Percentiles rank a stretch among this genome's conserved stretches.
These are phyloP conservation scores for Oncorhynchus keta DNA, from an alignment of 2,113 vertebrate genomes.

Conservation along the genomic window DNA sequence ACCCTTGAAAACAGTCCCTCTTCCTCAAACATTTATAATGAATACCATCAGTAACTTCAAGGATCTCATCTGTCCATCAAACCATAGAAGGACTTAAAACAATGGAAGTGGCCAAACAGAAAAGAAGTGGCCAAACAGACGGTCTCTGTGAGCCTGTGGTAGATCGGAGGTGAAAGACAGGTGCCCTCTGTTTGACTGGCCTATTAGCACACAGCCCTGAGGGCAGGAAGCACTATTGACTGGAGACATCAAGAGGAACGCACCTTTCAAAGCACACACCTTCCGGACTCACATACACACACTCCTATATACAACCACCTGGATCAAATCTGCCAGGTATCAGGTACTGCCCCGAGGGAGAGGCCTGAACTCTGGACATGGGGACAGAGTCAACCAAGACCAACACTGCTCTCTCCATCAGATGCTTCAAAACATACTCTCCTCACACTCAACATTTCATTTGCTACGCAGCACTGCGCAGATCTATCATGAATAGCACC, in stretches of 20 bases:
- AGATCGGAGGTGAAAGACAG: slow-evolving; percentile 55
- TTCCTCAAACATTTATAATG: slow-evolving; percentile 2
- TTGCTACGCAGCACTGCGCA: neutral
- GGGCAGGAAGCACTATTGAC: slow-evolving; percentile 77
- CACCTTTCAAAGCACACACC: slow-evolving; percentile 64
- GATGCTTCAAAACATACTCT: neutral
- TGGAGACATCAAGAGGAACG: slow-evolving; percentile 74
- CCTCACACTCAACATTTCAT: slow-evolving; percentile 34
- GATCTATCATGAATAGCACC: neutral
- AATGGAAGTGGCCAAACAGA: slow-evolving; percentile 68
- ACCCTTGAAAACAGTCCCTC: neutral
- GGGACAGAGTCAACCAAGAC: slow-evolving; percentile 41
- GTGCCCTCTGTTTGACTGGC: slow-evolving; percentile 62
- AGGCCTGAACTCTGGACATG: slow-evolving; percentile 55
- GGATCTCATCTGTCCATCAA: slow-evolving; percentile 55
- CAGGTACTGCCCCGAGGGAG: slow-evolving; percentile 70
- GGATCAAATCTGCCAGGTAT: slow-evolving; percentile 73
- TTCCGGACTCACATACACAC: slow-evolving; percentile 51
- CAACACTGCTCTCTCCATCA: slow-evolving; percentile 27
- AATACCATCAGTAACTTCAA: slow-evolving; percentile 8
- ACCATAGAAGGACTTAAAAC: slow-evolving; percentile 54
- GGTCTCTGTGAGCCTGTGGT: slow-evolving; percentile 43
- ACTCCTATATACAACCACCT: slow-evolving; percentile 40
- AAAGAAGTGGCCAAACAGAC: slow-evolving; percentile 60
- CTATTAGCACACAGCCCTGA: slow-evolving; percentile 66